These are phyloP conservation scores for Athene noctua DNA, from an alignment of 2,113 vertebrate genomes.

Conservation along the genomic window DNA sequence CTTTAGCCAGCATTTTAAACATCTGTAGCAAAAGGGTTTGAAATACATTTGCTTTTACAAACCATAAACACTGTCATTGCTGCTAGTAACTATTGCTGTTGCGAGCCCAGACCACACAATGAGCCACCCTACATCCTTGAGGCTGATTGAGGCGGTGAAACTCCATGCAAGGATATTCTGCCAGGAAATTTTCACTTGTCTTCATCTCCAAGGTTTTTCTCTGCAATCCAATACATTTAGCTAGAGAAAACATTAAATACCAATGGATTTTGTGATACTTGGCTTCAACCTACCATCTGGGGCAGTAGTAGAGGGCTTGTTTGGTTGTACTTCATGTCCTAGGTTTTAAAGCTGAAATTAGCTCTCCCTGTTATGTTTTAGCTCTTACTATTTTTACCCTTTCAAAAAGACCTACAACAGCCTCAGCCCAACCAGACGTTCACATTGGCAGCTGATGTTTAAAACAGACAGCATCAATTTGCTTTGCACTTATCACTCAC, in stretches of 20 bases:
- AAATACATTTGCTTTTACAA: not conserved
- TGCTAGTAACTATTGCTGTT: not conserved
- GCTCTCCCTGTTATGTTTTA: not conserved
- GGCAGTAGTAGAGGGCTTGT: not conserved
- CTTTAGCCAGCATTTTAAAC: conserved; percentile 88
- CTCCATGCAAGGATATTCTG: not conserved
- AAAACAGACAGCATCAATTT: not conserved
- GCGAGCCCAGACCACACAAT: not conserved
- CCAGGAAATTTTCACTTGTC: not conserved
- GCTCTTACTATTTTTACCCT: not conserved
- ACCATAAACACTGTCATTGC: not conserved
- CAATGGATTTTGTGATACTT: not conserved
- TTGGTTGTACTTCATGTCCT: not conserved
- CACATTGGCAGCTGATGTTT: not conserved
- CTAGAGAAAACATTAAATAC: not conserved
- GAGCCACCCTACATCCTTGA: rapidly evolving
- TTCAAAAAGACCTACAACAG: not conserved
- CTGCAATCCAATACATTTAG: not conserved
- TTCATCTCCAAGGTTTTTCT: not conserved
- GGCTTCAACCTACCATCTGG: not conserved
- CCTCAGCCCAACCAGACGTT: not conserved
- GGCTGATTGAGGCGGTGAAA: not conserved
- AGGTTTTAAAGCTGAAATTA: not conserved
- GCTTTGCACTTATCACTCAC: not conserved
- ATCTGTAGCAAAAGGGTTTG: conserved; percentile 68